Evolutionary conservation across 2,113 vertebrate species (phyloP), one percentile per base, ranked within the genome.

Genomic region (Psettodes erumei): DNA sequence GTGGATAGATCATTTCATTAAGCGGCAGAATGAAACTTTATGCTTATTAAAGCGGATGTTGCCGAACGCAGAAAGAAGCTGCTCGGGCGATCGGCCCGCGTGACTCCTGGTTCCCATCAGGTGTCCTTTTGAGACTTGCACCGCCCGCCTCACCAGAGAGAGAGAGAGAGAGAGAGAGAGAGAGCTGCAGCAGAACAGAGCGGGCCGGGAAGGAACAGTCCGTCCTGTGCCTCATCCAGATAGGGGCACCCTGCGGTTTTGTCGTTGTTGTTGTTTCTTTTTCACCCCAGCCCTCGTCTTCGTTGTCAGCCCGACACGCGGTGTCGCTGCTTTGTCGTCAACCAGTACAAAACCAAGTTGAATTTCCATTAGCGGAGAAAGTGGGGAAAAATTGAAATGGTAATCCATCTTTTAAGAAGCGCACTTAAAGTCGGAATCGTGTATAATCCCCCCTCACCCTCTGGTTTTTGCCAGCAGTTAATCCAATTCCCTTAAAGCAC

Each of bases 401-500:
- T 89, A 88, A 90, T 86, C 83, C 78, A 77, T 85, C 60, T 81
- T 82, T 91, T 88, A 71, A 77, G 65, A 82, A 69, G 56, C 61
- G 54, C 80, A 74, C 71, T 83, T 78, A 80, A 84, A 86, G 83
- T 91, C 86, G 69, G 60, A 83, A 81, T 89, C 59, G 18, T 85
- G 83, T 83, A 81, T 90, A 89, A 90, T 88, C 90, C 80, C 30
- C 67, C 33, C 38, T n/a, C n/a, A n/a, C 13, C 8, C 43, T 19
- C 43, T 8, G 8, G 71, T 79, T 68, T 84, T 86, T 85, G 70
- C 75, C 65, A 71, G 47, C 56, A 48, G 77, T 88, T 89, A 92
- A 91, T 90, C 89, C 89, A 87, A 89, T 91, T 91, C 65, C 76
- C 75, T 77, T 77, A 68, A 77, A 88, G 82, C 45, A 69, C 67